Base-by-base conservation (phyloP, 64 coral and sea anemone genomes). In the Platygyra sinensis region DNA sequence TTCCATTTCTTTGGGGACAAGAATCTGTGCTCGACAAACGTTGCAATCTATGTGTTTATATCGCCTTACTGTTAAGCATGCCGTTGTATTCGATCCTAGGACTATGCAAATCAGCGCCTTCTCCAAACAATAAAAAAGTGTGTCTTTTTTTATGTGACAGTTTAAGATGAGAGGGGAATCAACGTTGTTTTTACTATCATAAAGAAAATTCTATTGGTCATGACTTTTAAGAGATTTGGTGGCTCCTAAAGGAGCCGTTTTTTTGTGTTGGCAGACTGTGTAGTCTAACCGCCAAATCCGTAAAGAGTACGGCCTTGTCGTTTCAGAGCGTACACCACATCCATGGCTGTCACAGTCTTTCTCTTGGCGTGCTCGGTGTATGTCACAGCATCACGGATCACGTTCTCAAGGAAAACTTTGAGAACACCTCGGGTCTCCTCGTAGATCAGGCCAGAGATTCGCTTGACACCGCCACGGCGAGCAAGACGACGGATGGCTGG, bases 361-460 rank as follows among this genome's bases (percentile, higher is more conserved):
- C 87, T 76, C 87, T 89, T 89, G 59, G 87, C 87, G 73, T 88
- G 87, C 87, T 88, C 87, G 74, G 87, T 88, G 87, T 88, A 88
- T 30, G 74, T 88, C 31, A 88, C 87, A 78, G 87, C 87, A 88
- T 88, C 87, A 67, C 87, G 87, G 87, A 88, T 88, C 51, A 88
- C 87, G 31, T 88, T 88, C 87, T 78, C 87, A 25, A 88, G 74
- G 87, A 88, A 78, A 62, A 88, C 87, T 75, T 78, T 88, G 10
- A 88, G 87, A 38, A 88, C 73, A 64, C 87, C 73, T 39, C 87
- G 87, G 62, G 87, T 93, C 79, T 94, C 92, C 46, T 94, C 92
- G 92, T 94, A 94, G 87, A 94, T 89, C 72, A 94, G 79, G 69
- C 92, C 92, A 94, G 92, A 94, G 87, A 89, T 94, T 69, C 92